Evolutionary conservation across 2,888 invertebrate genomes (phyloP), one percentile per base, ranked within the genome.

Genomic region (Plutella xylostella): DNA sequence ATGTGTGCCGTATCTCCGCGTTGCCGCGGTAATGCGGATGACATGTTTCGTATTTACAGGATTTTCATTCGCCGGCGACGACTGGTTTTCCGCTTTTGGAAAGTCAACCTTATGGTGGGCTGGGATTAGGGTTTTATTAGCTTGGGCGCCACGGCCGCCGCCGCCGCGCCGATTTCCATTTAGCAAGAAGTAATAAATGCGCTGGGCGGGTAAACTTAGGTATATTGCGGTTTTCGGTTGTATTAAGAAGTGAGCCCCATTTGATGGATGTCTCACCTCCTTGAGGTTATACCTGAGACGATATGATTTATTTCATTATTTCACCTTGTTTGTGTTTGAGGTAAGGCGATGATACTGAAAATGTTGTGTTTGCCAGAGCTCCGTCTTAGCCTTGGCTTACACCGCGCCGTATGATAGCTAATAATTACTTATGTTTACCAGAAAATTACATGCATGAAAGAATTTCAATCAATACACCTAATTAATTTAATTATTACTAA

Each of bases 1-100:
- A 75, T 72, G 59, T 80, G 66, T 62, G 69, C 78, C 75, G 68
- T 79, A 76, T 67, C 58, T 54, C 61, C 60, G 67, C 65, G 56
- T 62, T 55, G 59, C 58, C 55, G 56, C 57, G 54, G 63, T 62
- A 65, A 64, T 62, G 63, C 65, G 61, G 67, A 68, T 68, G 69
- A 68, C 66, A 70, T 67, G 68, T 70, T 72, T 65, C 53, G 63
- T 63, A 59, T 60, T 28, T 60, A 59, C 55, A 55, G 60, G 57
- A 59, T 60, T 62, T 58, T 63, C 61, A 62, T 55, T 58, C 53
- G 51, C 54, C 51, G 45, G 42, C 48, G 48, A 50, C 49, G 46
- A 51, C 52, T 55, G 55, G 37, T 28, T 31, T n/a, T n/a, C n/a
- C n/a, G n/a, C n/a, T n/a, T n/a, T n/a, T 12, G 57, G 51, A 65